Conservation (phyloP, 2,113 vertebrate genomes). For the Gadus macrocephalus region DNA sequence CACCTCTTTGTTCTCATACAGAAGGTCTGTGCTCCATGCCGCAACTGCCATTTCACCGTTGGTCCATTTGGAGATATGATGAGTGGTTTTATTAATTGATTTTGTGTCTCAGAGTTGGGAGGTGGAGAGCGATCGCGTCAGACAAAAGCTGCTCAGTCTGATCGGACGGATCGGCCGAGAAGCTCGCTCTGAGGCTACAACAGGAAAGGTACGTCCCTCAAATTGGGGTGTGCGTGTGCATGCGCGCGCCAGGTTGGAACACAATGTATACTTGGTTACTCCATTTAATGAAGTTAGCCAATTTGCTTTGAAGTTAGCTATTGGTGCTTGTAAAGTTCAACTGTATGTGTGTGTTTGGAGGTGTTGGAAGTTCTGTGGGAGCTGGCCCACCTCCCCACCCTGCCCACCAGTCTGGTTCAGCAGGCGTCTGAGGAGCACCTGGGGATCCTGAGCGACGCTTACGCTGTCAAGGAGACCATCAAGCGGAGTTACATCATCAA, state of each 20-base stretch:
- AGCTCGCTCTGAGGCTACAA: slow-evolving; percentile 90
- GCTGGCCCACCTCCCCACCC: slow-evolving; percentile 89
- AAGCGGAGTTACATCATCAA: slow-evolving; percentile 98
- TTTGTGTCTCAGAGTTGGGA: slow-evolving; percentile 87
- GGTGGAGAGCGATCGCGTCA: slow-evolving; percentile 88
- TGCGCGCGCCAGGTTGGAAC: background rate
- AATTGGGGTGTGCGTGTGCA: background rate
- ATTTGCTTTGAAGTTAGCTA: too few species aligned
- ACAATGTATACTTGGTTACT: background rate
- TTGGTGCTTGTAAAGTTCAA: too few species aligned
- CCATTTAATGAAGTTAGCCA: background rate
- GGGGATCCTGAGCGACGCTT: slow-evolving; percentile 96
- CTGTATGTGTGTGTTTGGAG: slow-evolving; percentile 58
- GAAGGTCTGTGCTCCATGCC: slow-evolving; percentile 74
- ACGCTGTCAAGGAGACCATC: slow-evolving; percentile 91
- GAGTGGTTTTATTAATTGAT: background rate
- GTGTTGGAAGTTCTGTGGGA: slow-evolving; percentile 98
- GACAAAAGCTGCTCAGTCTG: slow-evolving; percentile 93
- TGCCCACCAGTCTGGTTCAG: slow-evolving; percentile 90
- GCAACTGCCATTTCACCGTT: too few species aligned
- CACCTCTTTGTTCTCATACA: slow-evolving; percentile 97
- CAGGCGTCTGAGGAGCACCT: slow-evolving; percentile 96
- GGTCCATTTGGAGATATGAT: background rate
- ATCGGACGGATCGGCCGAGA: slow-evolving; percentile 96
- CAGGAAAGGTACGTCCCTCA: slow-evolving; percentile 81